Conservation (phyloP, 2,888 invertebrate species). For the Seladonia tumulorum region DNA sequence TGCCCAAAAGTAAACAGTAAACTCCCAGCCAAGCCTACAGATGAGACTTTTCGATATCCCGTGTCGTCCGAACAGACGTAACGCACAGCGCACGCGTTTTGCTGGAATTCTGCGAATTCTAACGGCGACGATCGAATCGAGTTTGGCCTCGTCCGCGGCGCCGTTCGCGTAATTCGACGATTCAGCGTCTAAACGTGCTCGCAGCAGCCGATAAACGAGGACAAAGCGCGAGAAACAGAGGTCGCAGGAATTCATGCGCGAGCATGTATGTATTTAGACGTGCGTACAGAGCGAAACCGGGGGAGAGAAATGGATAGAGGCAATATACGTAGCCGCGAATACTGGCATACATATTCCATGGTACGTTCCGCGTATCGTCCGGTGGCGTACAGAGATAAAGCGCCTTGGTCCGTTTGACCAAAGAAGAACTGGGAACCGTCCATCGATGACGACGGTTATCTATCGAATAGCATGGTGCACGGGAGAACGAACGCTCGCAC, state of each 20-base stretch:
- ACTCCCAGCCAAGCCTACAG: too few relatives aligned
- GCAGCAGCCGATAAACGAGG: neutral
- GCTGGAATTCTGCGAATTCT: too few relatives aligned
- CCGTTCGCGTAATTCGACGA: neutral
- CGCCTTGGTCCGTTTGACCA: neutral
- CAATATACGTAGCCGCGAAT: neutral
- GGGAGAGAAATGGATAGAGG: neutral
- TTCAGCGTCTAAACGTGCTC: neutral
- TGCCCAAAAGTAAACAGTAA: neutral
- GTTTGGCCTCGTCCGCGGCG: neutral
- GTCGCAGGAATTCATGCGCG: neutral
- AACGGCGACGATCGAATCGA: too few relatives aligned
- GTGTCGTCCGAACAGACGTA: too few relatives aligned
- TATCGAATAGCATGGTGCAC: constrained; percentile 29
- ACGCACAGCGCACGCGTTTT: too few relatives aligned
- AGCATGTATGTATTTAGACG: neutral
- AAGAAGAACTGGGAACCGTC: neutral
- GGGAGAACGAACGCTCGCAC: constrained; percentile 35
- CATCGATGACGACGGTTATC: constrained; percentile 15
- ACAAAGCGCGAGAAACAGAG: neutral
- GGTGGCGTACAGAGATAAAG: neutral
- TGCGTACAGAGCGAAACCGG: neutral
- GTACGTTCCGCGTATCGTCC: neutral
- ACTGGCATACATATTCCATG: neutral
- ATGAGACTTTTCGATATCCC: too few relatives aligned